Percentiles rank a stretch among this genome's conserved stretches.
These are phyloP conservation scores for Brachionus koreanus DNA, from an alignment of 1,140 invertebrate species.

Conservation along the genomic window DNA sequence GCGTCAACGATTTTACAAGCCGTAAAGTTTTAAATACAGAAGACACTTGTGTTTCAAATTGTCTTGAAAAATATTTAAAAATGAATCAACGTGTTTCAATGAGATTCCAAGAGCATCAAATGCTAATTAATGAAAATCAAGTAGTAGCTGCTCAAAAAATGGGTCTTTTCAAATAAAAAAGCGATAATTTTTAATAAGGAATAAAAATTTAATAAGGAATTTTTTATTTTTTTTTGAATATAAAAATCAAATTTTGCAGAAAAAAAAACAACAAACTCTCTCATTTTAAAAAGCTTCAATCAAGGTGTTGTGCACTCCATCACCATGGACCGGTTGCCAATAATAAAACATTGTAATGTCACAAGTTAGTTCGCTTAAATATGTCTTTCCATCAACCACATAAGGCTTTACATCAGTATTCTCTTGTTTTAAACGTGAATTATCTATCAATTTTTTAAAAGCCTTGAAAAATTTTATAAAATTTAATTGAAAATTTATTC, in stretches of 20 bases:
- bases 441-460: conserved; percentile 53
- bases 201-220: too few relatives aligned
- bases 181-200: neutral
- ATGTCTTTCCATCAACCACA: conserved; percentile 54
- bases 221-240: neutral
- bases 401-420: conserved; percentile 56
- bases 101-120: conserved; percentile 90
- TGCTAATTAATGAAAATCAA: conserved; percentile 72
- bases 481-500: neutral
- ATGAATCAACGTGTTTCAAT: conserved; percentile 87
- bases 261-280: neutral
- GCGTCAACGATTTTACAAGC: conserved; percentile 83
- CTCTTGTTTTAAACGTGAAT: conserved; percentile 48
- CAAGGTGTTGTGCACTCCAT: neutral
- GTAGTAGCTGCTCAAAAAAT: conserved; percentile 43
- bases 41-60: conserved; percentile 82
- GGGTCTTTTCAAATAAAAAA: conserved; percentile 44
- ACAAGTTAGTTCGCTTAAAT: conserved; percentile 51
- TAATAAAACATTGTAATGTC: conserved; percentile 53
- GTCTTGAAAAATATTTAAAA: conserved; percentile 90
- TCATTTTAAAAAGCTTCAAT: neutral
- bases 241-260: neutral
- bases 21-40: conserved; percentile 72
- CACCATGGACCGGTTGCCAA: conserved; percentile 49
- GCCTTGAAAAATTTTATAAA: conserved; percentile 50